A percentile compares a stretch with the other conserved stretches of the same genome.
These are phyloP conservation scores for Sitophilus oryzae DNA, from an alignment of 1,140 invertebrate genomes.

Conservation along the genomic window DNA sequence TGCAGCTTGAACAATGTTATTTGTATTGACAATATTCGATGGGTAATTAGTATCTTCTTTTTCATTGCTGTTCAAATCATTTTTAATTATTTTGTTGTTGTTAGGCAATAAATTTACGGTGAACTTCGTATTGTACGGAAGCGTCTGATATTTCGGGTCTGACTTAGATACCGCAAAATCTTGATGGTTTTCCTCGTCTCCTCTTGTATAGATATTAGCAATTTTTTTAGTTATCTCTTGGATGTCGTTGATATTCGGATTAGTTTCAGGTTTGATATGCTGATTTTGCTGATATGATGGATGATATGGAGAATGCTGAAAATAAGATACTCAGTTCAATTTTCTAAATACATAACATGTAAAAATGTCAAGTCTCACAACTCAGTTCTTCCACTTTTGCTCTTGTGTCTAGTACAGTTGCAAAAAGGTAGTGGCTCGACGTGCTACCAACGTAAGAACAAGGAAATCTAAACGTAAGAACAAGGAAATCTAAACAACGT, in stretches of 20 bases:
- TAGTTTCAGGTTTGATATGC: conserved; percentile 40
- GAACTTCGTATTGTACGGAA: conserved; percentile 85
- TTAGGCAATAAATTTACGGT: conserved; percentile 53
- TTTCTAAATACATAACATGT: neutral
- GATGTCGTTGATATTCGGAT: conserved; percentile 29
- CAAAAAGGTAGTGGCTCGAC: too few species aligned
- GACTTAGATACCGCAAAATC: conserved; percentile 66
- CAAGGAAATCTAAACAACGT: too few species aligned
- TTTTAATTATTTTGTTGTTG: conserved; percentile 37
- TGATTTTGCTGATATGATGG: conserved; percentile 39
- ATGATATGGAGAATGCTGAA: conserved; percentile 39
- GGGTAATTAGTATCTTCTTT: conserved; percentile 39
- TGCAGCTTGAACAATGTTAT: conserved; percentile 30
- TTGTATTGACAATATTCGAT: conserved; percentile 32
- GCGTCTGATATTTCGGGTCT: conserved; percentile 89
- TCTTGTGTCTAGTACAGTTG: too few species aligned
- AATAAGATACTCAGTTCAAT: neutral
- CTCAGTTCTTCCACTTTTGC: neutral
- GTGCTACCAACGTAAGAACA: too few species aligned
- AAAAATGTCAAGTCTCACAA: too few species aligned
- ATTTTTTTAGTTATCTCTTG: conserved; percentile 33
- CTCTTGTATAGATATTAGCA: conserved; percentile 23
- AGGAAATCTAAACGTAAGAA: too few species aligned
- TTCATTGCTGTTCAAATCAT: conserved; percentile 29
- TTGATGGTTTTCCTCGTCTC: conserved; percentile 38